phyloP scores from a whole-genome alignment of 2,113 vertebrate species.

The Eublepharis macularius region DNA sequence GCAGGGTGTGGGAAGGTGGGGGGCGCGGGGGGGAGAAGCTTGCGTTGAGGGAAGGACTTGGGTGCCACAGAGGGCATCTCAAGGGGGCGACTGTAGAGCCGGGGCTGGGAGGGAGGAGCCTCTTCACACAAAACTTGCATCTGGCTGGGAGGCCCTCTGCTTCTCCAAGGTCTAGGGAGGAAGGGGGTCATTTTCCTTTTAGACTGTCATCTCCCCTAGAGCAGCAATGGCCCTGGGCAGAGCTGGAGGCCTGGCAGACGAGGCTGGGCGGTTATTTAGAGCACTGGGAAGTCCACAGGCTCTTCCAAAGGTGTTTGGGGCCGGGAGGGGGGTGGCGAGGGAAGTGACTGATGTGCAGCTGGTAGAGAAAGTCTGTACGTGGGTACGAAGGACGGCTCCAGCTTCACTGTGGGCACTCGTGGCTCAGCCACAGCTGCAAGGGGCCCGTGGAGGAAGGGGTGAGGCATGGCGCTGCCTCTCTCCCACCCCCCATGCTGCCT shows the following conservation, averaged over 20 bases:
- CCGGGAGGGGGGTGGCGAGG: not conserved
- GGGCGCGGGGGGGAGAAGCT: not conserved
- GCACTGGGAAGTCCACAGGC: not conserved
- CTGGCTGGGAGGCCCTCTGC: not conserved
- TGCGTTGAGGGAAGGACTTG: not conserved
- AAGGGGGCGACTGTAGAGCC: not conserved
- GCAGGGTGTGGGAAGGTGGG: rapidly evolving
- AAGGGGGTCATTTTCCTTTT: not conserved
- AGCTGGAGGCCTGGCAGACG: slow-evolving; percentile 41
- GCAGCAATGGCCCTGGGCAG: slow-evolving; percentile 46
- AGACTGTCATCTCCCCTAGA: not conserved
- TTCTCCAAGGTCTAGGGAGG: too few relatives aligned
- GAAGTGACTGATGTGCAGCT: not conserved
- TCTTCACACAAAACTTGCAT: not conserved
- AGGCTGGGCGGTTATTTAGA: slow-evolving; percentile 40
- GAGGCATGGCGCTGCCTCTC: too few relatives aligned
- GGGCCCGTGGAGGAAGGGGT: too few relatives aligned
- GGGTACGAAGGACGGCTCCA: not conserved
- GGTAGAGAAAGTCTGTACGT: too few relatives aligned
- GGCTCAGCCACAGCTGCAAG: too few relatives aligned
- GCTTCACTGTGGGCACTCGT: too few relatives aligned
- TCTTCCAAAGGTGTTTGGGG: not conserved
- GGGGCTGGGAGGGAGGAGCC: not conserved
- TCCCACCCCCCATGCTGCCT: too few relatives aligned
- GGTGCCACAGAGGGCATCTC: too few relatives aligned